phyloP scores from a whole-genome alignment of 2,888 invertebrate species.

The Drosophila prolongata region DNA sequence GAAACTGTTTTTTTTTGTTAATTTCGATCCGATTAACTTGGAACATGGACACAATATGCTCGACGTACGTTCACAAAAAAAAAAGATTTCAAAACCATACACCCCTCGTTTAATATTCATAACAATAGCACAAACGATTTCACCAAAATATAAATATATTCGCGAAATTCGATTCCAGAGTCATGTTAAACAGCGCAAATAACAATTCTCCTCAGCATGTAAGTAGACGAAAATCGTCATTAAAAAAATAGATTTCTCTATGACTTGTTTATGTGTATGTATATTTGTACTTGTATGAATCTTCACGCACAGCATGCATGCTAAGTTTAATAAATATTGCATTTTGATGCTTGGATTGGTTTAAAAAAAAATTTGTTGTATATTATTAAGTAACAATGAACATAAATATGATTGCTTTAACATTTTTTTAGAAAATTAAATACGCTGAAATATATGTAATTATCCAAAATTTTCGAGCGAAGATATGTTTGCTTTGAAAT shows the following conservation, averaged over 20 bases:
- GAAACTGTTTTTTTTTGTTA: no score
- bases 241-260: conserved; percentile 40
- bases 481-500: no score
- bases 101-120: conserved; percentile 10
- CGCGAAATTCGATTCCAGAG: conserved; percentile 65
- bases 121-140: conserved; percentile 31
- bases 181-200: conserved; percentile 76
- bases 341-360: not conserved
- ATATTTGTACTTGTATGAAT: not conserved
- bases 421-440: no score
- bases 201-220: conserved; percentile 76
- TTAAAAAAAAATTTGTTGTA: no score
- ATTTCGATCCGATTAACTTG: no score
- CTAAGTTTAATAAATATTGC: not conserved
- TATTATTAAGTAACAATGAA: no score
- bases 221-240: conserved; percentile 64
- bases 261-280: conserved; percentile 21
- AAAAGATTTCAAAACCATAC: no score
- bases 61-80: no score
- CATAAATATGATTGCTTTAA: no score
- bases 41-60: no score
- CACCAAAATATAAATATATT: conserved; percentile 36
- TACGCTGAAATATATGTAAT: no score
- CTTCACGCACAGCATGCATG: not conserved
- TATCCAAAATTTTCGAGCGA: no score